Percentiles rank a stretch among this genome's conserved stretches.
Evolutionary conservation across 2,888 invertebrate genomes (phyloP).

Genomic region (Tetragonula carbonaria): DNA sequence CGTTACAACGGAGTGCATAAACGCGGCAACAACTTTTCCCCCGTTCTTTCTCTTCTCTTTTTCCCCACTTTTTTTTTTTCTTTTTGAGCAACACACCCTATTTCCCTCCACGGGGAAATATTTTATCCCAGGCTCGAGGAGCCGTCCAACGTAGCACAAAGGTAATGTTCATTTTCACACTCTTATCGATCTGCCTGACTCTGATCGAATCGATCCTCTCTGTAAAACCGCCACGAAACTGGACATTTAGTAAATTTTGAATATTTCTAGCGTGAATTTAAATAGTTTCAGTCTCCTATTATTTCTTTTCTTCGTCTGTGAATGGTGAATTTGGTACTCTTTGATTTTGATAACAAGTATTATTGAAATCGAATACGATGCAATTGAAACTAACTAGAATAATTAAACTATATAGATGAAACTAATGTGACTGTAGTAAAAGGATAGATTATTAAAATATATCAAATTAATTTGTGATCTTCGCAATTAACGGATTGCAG

Average conservation of each 20-base stretch:
- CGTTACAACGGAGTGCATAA: slow-evolving; percentile 42
- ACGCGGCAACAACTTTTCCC: slow-evolving; percentile 14
- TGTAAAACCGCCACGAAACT: neutral
- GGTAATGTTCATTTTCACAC: neutral
- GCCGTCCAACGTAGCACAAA: neutral
- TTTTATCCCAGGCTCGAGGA: slow-evolving; percentile 18
- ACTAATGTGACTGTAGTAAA: too few species aligned
- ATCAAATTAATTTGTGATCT: too few species aligned
- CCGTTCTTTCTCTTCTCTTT: neutral
- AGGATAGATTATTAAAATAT: too few species aligned
- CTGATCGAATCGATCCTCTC: neutral
- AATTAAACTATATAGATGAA: too few species aligned
- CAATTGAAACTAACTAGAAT: too few species aligned
- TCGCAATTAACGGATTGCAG: too few species aligned
- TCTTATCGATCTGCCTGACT: neutral
- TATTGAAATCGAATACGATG: too few species aligned
- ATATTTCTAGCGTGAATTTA: neutral
- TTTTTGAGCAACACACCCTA: slow-evolving; percentile 15
- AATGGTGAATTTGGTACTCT: neutral
- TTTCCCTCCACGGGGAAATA: neutral
- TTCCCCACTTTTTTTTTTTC: neutral
- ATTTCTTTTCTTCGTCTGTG: neutral
- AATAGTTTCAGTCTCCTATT: neutral
- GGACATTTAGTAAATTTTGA: neutral
- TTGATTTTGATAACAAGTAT: neutral